These are phyloP conservation scores for Microhierax caerulescens DNA, from an alignment of 2,797 vertebrate species.

Conservation along the genomic window DNA sequence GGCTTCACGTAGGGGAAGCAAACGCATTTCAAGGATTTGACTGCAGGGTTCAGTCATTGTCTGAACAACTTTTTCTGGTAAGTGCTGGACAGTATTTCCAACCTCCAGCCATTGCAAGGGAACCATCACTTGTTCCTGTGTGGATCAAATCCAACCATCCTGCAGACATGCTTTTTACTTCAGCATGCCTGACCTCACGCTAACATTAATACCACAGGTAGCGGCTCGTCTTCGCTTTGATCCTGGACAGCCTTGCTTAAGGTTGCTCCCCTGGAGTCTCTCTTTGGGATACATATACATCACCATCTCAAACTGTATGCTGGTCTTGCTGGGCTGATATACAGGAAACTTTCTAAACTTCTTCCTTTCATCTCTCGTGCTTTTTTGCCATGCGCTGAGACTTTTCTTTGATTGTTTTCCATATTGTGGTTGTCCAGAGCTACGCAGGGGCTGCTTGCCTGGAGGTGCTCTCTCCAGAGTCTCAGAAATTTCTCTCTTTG, in stretches of 20 bases:
- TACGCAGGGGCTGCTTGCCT: neutral
- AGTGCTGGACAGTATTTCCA: neutral
- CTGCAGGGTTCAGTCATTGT: neutral
- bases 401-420: neutral
- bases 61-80: neutral
- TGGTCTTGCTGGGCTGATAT: neutral
- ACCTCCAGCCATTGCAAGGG: neutral
- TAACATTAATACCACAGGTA: neutral
- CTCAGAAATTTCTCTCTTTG: neutral
- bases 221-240: neutral
- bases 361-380: neutral
- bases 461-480: neutral
- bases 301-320: neutral
- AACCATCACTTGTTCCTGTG: neutral
- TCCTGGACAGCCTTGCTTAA: neutral
- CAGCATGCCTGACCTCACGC: neutral
- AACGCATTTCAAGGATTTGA: neutral
- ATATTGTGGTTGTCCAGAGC: neutral
- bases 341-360: neutral
- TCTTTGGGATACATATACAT: neutral
- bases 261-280: neutral
- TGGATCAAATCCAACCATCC: neutral
- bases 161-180: neutral
- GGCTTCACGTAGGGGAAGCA: neutral
- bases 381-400: rapidly evolving